A percentile compares a stretch with the other conserved stretches of the same genome.
Evolutionary conservation across 2,113 vertebrate genomes (phyloP).

Genomic region (Pristiophorus japonicus): DNA sequence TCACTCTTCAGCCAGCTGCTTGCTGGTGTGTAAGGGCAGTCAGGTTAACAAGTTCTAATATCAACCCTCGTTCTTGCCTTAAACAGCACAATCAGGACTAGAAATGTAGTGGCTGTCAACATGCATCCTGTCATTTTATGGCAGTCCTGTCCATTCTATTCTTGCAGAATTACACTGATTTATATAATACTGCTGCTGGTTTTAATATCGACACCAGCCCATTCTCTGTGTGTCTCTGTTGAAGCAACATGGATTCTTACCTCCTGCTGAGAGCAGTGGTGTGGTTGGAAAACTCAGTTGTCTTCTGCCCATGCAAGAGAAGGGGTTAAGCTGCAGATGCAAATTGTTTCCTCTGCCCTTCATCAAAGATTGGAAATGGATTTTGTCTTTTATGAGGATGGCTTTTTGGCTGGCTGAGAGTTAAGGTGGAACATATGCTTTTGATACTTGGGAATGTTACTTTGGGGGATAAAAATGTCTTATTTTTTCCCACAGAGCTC

Average conservation of each 20-base stretch:
- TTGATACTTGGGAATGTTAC: background rate
- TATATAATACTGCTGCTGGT: background rate
- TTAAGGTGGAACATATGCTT: background rate
- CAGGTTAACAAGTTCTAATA: background rate
- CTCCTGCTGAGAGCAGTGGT: background rate
- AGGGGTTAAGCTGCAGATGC: background rate
- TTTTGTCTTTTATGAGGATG: background rate
- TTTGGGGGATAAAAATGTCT: slow-evolving; percentile 23
- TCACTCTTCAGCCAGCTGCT: background rate
- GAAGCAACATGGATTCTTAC: background rate
- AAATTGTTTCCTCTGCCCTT: background rate
- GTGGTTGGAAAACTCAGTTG: background rate
- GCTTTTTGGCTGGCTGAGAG: too few relatives aligned
- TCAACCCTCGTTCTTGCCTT: background rate
- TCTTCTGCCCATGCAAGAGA: background rate
- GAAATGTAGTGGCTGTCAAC: background rate
- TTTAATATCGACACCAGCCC: background rate
- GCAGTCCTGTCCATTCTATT: background rate
- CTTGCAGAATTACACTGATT: background rate
- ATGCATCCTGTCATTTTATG: background rate
- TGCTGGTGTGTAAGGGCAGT: background rate
- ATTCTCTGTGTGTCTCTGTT: background rate
- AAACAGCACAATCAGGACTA: background rate
- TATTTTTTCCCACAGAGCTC: slow-evolving; percentile 10
- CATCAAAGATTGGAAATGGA: background rate